Conservation (phyloP, 2,888 invertebrate species). For the Minunthozetes semirufus region DNA sequence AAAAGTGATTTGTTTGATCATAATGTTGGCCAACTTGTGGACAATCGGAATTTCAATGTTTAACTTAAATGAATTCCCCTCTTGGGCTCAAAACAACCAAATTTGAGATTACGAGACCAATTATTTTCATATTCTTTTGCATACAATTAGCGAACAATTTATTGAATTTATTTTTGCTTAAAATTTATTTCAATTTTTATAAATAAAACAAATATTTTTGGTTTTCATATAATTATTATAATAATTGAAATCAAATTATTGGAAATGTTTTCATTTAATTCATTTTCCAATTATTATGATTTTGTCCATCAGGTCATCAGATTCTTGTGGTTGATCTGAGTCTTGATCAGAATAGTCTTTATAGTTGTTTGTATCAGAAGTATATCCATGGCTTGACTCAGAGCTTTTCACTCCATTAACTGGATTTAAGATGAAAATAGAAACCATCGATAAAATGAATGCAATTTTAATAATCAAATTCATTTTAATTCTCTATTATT, state of each 20-base stretch:
- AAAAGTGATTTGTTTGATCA: constrained; percentile 28
- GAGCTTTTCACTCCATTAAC: neutral
- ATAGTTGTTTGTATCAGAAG: neutral
- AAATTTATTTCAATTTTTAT: neutral
- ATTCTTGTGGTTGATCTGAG: neutral
- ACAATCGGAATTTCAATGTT: constrained; percentile 29
- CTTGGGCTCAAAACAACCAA: constrained; percentile 14
- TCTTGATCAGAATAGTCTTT: neutral
- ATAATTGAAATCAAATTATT: too few relatives aligned
- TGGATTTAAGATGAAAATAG: neutral
- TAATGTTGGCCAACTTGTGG: constrained; percentile 35
- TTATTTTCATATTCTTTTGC: neutral
- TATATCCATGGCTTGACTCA: neutral
- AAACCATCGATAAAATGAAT: neutral
- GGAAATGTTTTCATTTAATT: neutral
- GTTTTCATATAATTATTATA: too few relatives aligned
- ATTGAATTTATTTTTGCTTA: neutral
- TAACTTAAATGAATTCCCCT: constrained; percentile 22
- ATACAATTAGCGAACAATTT: neutral
- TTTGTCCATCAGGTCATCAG: neutral
- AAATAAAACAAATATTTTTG: neutral
- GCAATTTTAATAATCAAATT: neutral
- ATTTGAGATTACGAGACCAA: neutral
- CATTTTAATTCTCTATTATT: neutral
- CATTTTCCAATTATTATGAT: neutral